Evolutionary conservation across 2,113 vertebrate species (phyloP).

Genomic region (Sialia sialis): DNA sequence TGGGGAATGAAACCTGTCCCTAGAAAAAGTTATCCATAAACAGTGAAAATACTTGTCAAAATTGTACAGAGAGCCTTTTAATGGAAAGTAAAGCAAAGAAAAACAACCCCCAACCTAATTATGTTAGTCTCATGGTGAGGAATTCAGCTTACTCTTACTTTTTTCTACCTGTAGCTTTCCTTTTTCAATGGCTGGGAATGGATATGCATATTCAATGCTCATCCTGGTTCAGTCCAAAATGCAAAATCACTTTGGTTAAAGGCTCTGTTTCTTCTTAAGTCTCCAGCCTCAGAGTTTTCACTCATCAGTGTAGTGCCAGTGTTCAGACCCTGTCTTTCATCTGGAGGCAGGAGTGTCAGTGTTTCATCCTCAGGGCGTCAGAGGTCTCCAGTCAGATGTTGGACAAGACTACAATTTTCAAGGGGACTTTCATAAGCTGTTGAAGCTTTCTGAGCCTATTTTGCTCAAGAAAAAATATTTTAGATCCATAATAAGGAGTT

Average conservation of each 20-base stretch:
- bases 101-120: background rate
- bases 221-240: background rate
- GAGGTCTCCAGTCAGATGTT: background rate
- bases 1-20: background rate
- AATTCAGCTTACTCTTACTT: background rate
- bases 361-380: background rate
- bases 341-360: background rate
- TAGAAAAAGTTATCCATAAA: background rate
- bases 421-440: background rate
- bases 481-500: background rate
- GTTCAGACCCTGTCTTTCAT: background rate
- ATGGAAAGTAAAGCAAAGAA: background rate
- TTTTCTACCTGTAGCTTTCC: background rate
- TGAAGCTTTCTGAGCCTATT: background rate
- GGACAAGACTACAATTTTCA: background rate
- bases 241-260: background rate
- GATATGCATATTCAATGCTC: background rate
- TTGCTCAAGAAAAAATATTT: background rate
- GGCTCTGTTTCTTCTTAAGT: background rate
- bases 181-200: background rate
- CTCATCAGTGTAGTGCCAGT: background rate
- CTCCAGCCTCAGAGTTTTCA: background rate
- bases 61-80: background rate
- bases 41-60: background rate
- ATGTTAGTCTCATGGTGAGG: background rate